Evolutionary conservation across 1,140 invertebrate genomes (phyloP), one percentile per base, ranked within the genome.

Genomic region (Pogonognathellus flavescens): DNA sequence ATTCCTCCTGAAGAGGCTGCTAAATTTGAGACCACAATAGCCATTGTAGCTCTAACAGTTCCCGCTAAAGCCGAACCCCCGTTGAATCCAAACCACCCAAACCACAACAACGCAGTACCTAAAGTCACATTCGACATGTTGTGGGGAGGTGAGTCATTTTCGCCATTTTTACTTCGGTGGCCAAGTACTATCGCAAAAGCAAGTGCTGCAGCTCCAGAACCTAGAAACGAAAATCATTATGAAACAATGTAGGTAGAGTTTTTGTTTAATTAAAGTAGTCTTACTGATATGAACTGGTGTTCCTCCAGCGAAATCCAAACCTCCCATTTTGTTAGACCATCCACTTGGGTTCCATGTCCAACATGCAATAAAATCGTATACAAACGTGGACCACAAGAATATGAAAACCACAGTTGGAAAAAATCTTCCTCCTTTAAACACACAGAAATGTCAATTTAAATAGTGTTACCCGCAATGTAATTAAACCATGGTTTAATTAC

Each of bases 391-490:
- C 88, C 88, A 88, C 0, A 88, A 8, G 18, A 86, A 83, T 60
- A 88, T 88, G 72, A 89, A 89, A 31, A 89, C 31, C 11, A 89
- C 16, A 0, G 85, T 82, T 7, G 88, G 87, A 7, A 87, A 57
- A 85, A 89, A 88, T 70, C 88, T n/a, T 20, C 86, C 88, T 50
- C 59, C 59, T 62, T n/a, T 3, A 62, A 62, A 10, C n/a, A 18
- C 18, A 62, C 18, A 62, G 59, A 18, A 18, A 62, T n/a, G 1
- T 62, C 8, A n/a, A 3, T 62, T 62, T 3, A 18, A 62, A 18
- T 2, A n/a, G 59, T 57, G 9, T 57, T 57, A 57, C 6, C 31
- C 1, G n/a, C n/a, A n/a, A n/a, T n/a, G n/a, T n/a, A n/a, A n/a
- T n/a, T n/a, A n/a, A n/a, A n/a, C n/a, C n/a, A n/a, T n/a, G n/a